Percentiles rank a stretch among this genome's conserved stretches.
Conservation (phyloP, 2,797 vertebrate species). For the Micrastur ruficollis region DNA sequence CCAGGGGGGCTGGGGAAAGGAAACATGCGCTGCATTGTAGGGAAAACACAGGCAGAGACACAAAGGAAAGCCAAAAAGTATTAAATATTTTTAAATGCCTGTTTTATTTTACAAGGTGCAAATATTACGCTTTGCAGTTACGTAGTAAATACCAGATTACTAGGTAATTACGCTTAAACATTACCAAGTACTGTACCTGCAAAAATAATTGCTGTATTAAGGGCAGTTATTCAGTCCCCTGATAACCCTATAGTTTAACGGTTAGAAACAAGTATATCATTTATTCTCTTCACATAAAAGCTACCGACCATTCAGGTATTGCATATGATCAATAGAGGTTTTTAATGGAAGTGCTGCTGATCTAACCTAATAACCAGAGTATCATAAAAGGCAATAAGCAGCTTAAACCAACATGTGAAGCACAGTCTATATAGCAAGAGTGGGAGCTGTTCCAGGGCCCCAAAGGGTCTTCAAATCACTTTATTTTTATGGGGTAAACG, state of each 20-base stretch:
- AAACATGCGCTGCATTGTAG: not conserved
- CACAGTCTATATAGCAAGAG: not conserved
- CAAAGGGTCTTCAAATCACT: constrained; percentile 1
- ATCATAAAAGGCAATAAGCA: not conserved
- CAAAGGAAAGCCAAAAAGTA: not conserved
- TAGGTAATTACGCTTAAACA: constrained; percentile 35
- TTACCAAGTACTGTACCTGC: constrained; percentile 17
- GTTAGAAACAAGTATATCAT: constrained; percentile 46
- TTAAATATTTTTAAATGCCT: not conserved
- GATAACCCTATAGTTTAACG: constrained; percentile 59
- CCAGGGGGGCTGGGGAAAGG: not conserved
- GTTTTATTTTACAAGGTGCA: constrained; percentile 59
- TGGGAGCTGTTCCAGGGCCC: not conserved
- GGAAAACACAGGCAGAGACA: not conserved
- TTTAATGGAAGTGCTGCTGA: not conserved
- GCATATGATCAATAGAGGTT: constrained; percentile 31
- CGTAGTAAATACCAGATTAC: constrained; percentile 57
- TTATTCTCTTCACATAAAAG: constrained; percentile 46
- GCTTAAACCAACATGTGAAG: not conserved
- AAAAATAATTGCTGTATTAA: constrained; percentile 52
- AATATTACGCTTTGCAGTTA: constrained; percentile 32
- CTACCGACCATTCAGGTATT: constrained; percentile 10
- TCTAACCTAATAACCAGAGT: not conserved
- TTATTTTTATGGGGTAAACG: not conserved
- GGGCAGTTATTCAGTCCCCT: constrained; percentile 57